Evolutionary conservation across 2,888 invertebrate species (phyloP).

Genomic region (Flexamia atlantica): DNA sequence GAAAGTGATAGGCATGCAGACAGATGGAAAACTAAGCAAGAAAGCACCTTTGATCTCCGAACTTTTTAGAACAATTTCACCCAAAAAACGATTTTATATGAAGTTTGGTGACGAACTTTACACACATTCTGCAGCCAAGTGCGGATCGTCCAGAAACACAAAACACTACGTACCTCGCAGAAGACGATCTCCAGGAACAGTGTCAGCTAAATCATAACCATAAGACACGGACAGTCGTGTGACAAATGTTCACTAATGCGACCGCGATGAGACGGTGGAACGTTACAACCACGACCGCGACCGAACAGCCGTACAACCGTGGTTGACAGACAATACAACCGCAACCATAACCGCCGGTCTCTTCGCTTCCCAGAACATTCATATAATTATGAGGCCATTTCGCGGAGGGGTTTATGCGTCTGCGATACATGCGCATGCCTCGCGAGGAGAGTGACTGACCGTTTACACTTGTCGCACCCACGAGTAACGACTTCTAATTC

Average conservation of each 20-base stretch:
- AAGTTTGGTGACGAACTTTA: no score
- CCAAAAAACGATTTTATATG: no score
- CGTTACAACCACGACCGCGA: conserved; percentile 16
- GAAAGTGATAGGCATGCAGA: no score
- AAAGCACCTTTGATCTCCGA: no score
- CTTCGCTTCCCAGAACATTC: conserved; percentile 10
- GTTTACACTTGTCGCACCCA: conserved; percentile 15
- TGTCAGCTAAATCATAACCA: no score
- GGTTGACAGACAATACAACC: conserved; percentile 22
- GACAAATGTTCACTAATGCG: not conserved
- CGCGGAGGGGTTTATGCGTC: not conserved
- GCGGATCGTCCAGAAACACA: no score
- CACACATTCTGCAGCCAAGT: no score
- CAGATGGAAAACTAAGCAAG: no score
- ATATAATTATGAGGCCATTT: conserved; percentile 5
- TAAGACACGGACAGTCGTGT: no score
- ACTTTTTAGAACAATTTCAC: no score
- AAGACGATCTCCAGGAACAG: no score
- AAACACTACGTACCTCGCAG: no score
- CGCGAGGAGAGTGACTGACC: not conserved
- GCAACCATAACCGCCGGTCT: not conserved
- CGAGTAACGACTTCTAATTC: not conserved
- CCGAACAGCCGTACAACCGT: not conserved
- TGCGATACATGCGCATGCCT: not conserved
- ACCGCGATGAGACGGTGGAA: not conserved